Percentiles rank a stretch among this genome's conserved stretches.
Evolutionary conservation across 2,888 invertebrate species (phyloP).

Genomic region (Sycophila texana): DNA sequence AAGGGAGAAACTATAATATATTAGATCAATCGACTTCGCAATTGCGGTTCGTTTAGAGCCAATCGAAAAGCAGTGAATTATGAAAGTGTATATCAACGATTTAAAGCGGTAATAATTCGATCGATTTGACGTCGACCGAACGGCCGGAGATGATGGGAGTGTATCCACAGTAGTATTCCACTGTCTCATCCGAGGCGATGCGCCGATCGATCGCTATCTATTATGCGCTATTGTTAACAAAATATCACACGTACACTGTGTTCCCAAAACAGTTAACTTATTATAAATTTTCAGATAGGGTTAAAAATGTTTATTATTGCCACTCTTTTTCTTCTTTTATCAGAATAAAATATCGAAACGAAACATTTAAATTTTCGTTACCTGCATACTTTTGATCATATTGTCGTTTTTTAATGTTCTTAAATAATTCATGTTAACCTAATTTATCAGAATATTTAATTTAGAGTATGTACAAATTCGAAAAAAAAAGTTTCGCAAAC

Average conservation of each 20-base stretch:
- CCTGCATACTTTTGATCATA: too few species aligned
- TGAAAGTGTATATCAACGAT: constrained; percentile 20
- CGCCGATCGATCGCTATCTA: constrained; percentile 9
- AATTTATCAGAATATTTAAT: too few species aligned
- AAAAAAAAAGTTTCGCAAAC: not conserved
- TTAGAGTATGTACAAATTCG: not conserved
- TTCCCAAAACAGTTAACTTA: too few species aligned
- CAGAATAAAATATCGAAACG: too few species aligned
- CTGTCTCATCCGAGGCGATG: constrained; percentile 34
- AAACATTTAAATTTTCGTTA: too few species aligned
- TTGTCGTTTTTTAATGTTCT: too few species aligned
- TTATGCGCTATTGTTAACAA: constrained; percentile 36
- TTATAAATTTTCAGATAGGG: not conserved
- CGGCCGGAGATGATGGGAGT: constrained; percentile 7
- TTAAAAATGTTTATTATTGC: not conserved
- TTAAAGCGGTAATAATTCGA: constrained; percentile 46
- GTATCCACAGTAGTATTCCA: constrained; percentile 45
- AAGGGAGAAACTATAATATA: constrained; percentile 4
- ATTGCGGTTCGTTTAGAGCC: constrained; percentile 14
- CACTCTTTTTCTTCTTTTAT: too few species aligned
- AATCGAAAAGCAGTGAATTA: constrained; percentile 40
- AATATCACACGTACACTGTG: constrained; percentile 15
- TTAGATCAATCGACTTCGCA: constrained; percentile 14
- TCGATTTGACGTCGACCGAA: constrained; percentile 48
- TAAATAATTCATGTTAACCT: too few species aligned